Evolutionary conservation across 2,113 vertebrate species (phyloP), one percentile per base, ranked within the genome.

Genomic region (Passer montanus): DNA sequence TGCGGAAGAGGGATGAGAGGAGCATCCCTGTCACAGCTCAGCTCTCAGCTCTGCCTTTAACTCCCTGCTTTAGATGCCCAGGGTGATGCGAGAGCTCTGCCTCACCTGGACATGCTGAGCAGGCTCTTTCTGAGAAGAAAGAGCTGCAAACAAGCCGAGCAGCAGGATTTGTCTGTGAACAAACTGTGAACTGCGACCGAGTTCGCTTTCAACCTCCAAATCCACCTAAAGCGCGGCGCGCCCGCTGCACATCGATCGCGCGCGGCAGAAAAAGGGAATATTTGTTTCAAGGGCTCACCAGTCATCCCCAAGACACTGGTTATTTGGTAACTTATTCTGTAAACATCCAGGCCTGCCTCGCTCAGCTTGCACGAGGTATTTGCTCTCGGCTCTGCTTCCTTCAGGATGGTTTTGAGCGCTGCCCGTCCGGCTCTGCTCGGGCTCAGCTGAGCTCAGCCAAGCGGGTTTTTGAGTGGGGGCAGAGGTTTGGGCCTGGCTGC

Each of bases 91-190:
- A 82, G 87, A 75, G 77, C 83, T 76, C 83, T 92, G 56, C 68
- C 87, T 91, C 94, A 96, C 95, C 95, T 94, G 93, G 75, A 53
- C 11, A 7, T 94, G 95, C 97, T 84, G 77, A 93, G 91, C 84
- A 63, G 94, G 89, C 84, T 93, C 90, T 84, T 93, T 90, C 17
- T 0, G 6, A 95, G 93, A 96, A 97, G 95, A 97, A 97, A 96
- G 95, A 80, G 88, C 88, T 1, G 12, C 93, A 60, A 59, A 90
- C 81, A 82, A 95, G 64, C 79, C 52, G 84, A 93, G 8, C 91
- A 90, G 95, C 88, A 68, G 95, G 95, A 97, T 97, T 95, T 97
- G 78, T 91, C 94, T 97, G 97, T 89, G 95, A 97, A 96, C 95
- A 90, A 95, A 96, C 94, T 95, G 96, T 96, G 95, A 97, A 97